Evolutionary conservation across 2,797 vertebrate genomes (phyloP).

Genomic region (Hippopotamyrus pictus): DNA sequence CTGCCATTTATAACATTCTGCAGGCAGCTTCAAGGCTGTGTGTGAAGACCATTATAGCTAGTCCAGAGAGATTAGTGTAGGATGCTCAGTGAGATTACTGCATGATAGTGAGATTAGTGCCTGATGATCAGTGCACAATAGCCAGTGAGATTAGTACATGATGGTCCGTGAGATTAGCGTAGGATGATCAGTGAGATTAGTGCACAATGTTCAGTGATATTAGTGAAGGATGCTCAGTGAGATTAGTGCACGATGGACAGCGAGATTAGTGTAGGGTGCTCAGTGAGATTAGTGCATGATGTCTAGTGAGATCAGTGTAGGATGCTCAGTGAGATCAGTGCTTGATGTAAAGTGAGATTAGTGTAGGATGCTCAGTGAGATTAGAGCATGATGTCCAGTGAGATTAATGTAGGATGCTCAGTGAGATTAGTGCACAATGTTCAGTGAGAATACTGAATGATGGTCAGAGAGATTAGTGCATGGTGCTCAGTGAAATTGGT

Average conservation of each 20-base stretch:
- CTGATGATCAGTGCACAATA: neutral
- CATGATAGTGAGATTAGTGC: neutral
- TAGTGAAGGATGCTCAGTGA: neutral
- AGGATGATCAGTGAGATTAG: neutral
- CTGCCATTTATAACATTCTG: neutral
- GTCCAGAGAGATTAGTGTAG: neutral
- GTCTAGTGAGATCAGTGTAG: neutral
- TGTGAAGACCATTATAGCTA: neutral
- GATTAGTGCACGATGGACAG: neutral
- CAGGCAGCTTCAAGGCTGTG: neutral
- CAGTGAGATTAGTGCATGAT: neutral
- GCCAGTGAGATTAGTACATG: neutral
- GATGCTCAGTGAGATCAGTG: neutral
- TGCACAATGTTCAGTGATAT: neutral
- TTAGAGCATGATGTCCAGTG: neutral
- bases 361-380: neutral
- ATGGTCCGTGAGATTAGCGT: neutral
- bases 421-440: neutral
- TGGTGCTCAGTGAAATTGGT: neutral
- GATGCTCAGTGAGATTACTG: neutral
- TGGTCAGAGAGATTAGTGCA: neutral
- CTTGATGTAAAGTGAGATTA: neutral
- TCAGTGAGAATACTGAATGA: neutral
- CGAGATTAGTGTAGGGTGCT: neutral
- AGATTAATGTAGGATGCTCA: neutral